Base-by-base conservation (phyloP, 2,113 vertebrate species). In the Boleophthalmus pectinirostris region DNA sequence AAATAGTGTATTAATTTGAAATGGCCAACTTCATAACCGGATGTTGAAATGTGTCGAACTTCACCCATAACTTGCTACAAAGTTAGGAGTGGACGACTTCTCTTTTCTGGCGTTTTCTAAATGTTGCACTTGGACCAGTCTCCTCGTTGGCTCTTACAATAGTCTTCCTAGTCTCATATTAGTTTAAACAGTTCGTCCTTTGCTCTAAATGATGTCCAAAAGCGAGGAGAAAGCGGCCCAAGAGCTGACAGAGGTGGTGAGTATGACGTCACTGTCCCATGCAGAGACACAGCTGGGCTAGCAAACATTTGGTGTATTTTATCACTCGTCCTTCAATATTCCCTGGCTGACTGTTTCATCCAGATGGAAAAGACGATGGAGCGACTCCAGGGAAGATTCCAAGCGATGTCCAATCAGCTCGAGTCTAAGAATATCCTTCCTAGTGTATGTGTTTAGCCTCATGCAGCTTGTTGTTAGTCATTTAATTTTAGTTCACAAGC, bases 381-480 rank as follows among this genome's bases (percentile, higher is more conserved):
- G 61, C 81, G 89, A 45, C 85, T 98, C 61, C 93, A 96, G 38
- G 94, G 92, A 14, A 90, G 87, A 78, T 96, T 98, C 57, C 91
- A 94, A 73, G 82, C 80, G 0, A 85, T 96, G 53, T 92, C 93
- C 0, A 88, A 93, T 43, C 91, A 94, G 69, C 63, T 97, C 70
- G 91, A 92, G 70, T 87, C 89, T 56, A 94, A 92, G 84, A 88
- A 98, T 98, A 98, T 96, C 96, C 94, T 97, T 94, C 91, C 11
- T 45, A 2, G 2, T 7, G 13, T 4, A 13, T 8, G 18, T 18
- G 14, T 61, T 18, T 21, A 54, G 51, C 51, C 5, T 53, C 20
- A 1, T 16, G 20, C 61, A 43, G 29, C 33, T 65, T 43, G 8
- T 63, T 13, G 60, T 14, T 35, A 47, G 2, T 15, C 15, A n/a